Evolutionary conservation across 1,140 invertebrate species (phyloP), one percentile per base, ranked within the genome.

Genomic region (Idris sp.): DNA sequence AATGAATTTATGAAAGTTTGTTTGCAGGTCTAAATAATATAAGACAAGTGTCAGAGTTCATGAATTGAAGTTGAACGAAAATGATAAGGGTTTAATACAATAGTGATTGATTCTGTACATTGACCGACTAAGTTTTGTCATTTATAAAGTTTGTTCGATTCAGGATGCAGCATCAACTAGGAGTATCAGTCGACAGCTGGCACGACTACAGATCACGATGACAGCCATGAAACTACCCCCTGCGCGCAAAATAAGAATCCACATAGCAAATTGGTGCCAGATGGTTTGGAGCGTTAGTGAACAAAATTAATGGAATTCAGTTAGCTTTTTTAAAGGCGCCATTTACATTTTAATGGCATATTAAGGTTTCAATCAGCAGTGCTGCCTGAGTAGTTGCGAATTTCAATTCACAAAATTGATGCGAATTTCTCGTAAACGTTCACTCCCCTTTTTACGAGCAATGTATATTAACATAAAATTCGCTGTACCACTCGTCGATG

Each of bases 311-410:
- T 65, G 51, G 25, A 28, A 62, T 15, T 41, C 56, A 19, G 49
- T 58, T 58, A 53, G 40, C 36, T 58, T 53, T 71, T 58, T 73
- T 65, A 25, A 48, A 54, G 16, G 10, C 8, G 28, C 26, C 31
- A 72, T 72, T 72, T 72, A 35, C 68, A 72, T 72, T 72, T 72
- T 72, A 72, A 72, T 72, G 49, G 41, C 49, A 49, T 40, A 62
- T 72, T 62, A 54, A 54, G 49, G 33, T 40, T 72, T 56, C 58
- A 40, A 62, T 62, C 44, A 72, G 41, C 35, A 54, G 33, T 35
- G 41, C 38, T 26, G 41, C 35, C 35, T 16, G 31, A 38, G 67
- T 53, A 30, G 22, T 62, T 56, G 31, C 18, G 31, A n/a, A n/a
- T n/a, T n/a, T n/a, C n/a, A n/a, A n/a, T n/a, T n/a, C n/a, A n/a